Conservation (phyloP, 2,797 vertebrate genomes). For the Natrix natrix region DNA sequence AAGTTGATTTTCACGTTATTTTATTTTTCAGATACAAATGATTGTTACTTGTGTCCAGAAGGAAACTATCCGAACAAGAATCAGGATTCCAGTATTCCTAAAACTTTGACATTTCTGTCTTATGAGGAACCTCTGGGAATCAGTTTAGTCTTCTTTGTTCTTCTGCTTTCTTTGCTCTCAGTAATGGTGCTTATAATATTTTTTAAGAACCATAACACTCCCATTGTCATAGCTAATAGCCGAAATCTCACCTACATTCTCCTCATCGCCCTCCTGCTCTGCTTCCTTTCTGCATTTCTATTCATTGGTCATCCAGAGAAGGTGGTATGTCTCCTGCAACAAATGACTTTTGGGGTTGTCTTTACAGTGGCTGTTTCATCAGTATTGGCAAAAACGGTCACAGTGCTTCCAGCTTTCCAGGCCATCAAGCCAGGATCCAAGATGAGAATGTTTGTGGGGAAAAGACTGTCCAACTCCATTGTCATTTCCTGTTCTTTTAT, state of each 20-base stretch:
- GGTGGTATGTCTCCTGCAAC: background rate
- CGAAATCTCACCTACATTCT: background rate
- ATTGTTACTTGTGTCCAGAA: background rate
- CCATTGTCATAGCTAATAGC: background rate
- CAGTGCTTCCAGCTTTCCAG: background rate
- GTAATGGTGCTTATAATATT: background rate
- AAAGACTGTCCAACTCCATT: background rate
- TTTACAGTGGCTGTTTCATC: background rate
- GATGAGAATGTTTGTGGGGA: background rate
- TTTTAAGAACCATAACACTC: background rate
- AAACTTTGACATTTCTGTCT: background rate
- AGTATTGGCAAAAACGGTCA: background rate
- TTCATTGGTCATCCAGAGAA: background rate
- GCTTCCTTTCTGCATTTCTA: background rate
- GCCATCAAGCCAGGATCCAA: background rate
- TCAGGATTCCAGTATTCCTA: background rate
- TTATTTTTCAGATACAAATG: background rate
- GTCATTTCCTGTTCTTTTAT: background rate
- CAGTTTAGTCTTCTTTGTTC: background rate
- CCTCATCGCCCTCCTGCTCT: background rate
- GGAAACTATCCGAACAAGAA: background rate
- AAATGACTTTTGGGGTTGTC: background rate
- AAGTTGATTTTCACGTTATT: background rate
- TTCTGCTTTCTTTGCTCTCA: background rate
- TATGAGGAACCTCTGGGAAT: background rate